Percentiles rank a stretch among this genome's conserved stretches.
These are phyloP conservation scores for Dunckerocampus dactyliophorus DNA, from an alignment of 2,113 vertebrate species.

Conservation along the genomic window DNA sequence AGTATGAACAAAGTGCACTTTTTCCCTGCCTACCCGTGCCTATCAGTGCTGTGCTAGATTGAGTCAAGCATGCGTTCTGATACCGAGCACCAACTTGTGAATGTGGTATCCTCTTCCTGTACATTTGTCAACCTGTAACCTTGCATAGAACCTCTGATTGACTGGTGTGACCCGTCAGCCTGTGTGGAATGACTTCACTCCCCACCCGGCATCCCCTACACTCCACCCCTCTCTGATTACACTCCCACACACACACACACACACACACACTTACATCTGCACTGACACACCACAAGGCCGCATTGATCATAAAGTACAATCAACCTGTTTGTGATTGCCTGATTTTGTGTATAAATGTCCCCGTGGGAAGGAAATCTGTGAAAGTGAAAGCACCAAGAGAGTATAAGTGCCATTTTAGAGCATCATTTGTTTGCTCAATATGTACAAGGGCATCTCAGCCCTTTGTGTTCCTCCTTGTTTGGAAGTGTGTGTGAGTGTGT, in stretches of 20 bases:
- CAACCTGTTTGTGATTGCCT: conserved; percentile 4
- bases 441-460: conserved; percentile 44
- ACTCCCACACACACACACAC: conserved; percentile 1
- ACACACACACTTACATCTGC: conserved; percentile 2
- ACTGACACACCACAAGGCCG: conserved; percentile 1
- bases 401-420: conserved; percentile 34
- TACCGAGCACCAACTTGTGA: conserved; percentile 35
- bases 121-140: conserved; percentile 33
- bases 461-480: conserved; percentile 8
- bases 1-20: conserved; percentile 16
- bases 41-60: conserved; percentile 22
- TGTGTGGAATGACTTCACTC: conserved; percentile 14
- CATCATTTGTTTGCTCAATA: conserved; percentile 41
- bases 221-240: conserved; percentile 1
- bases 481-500: conserved; percentile 13
- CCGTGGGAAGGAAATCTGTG: conserved; percentile 13
- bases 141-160: conserved; percentile 19
- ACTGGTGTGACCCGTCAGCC: conserved; percentile 28
- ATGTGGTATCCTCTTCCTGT: conserved; percentile 33
- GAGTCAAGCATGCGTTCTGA: conserved; percentile 51
- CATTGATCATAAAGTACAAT: conserved; percentile 18
- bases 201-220: background rate
- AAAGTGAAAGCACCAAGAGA: conserved; percentile 42
- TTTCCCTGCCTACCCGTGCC: conserved; percentile 27
- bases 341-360: background rate